Evolutionary conservation across 2,888 invertebrate species (phyloP).

Genomic region (Andrena marginata): DNA sequence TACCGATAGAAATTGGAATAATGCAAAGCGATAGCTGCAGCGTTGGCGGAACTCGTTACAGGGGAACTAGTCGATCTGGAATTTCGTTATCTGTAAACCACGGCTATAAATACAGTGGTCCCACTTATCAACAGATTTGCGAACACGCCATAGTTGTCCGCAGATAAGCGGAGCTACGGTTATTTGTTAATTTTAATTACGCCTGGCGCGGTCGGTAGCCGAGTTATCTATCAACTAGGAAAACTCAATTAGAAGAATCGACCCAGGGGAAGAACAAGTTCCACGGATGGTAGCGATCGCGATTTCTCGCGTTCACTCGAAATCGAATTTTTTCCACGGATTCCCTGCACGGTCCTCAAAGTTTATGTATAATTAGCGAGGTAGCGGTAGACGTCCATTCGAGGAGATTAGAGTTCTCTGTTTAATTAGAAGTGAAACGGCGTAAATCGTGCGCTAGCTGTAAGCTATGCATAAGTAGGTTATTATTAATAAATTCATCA

Average conservation of each 20-base stretch:
- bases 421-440: background rate
- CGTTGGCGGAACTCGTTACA: constrained; percentile 15
- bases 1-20: constrained; percentile 19
- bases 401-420: background rate
- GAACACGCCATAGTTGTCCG: constrained; percentile 9
- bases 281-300: background rate
- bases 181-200: constrained; percentile 37
- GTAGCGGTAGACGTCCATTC: background rate
- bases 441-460: background rate
- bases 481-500: background rate
- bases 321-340: background rate
- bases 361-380: background rate
- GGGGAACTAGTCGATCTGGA: constrained; percentile 40
- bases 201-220: background rate
- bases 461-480: background rate
- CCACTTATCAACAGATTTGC: constrained; percentile 12
- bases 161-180: constrained; percentile 15
- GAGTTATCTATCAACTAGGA: background rate
- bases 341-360: background rate
- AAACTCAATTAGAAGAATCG: background rate
- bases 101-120: constrained; percentile 33
- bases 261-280: background rate
- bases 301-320: background rate
- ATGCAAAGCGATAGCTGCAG: background rate
- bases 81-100: constrained; percentile 38